Evolutionary conservation across 2,888 invertebrate genomes (phyloP), one percentile per base, ranked within the genome.

Genomic region (Tipula unca): DNA sequence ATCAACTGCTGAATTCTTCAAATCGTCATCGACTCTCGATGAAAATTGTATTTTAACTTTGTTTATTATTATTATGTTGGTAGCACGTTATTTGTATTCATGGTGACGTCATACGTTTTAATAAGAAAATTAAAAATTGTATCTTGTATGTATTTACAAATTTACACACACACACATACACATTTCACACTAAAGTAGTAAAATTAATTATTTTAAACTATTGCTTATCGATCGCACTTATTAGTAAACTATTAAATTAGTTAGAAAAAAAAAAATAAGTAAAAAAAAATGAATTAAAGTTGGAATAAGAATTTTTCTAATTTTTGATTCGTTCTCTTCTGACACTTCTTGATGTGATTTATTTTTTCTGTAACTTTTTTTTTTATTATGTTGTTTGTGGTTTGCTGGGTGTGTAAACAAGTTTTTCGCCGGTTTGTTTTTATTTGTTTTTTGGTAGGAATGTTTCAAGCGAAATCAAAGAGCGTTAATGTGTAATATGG

Each of bases 1-100:
- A 54, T 54, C 85, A 85, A 85, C 85, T 85, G 32, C 4, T 85
- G 32, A 85, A 54, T 54, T 54, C n/a, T 48, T 54, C 13, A 4
- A 69, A 69, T 69, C 25, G 69, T 54, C 69, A 25, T 25, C 48
- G 48, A 39, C n/a, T 39, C 5, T 48, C n/a, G 48, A 48, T n/a
- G 48, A 6, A 39, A 39, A 39, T 39, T 39, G 48, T 48, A 8
- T 48, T 48, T 39, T 1, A 32, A n/a, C n/a, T n/a, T n/a, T 39
- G 39, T 39, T 48, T 48, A 0, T 39, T 39, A 10, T 48, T 48
- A 17, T 25, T 69, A 25, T 69, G 69, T 69, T 69, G 69, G 69
- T 25, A 69, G 25, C 69, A 69, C 69, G 25, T 25, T 69, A 25
- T 69, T 69, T 69, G 69, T 69, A 25, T 25, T 20, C 69, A 69